Evolutionary conservation across 2,113 vertebrate genomes (phyloP), one percentile per base, ranked within the genome.

Genomic region (Prionailurus bengalensis): DNA sequence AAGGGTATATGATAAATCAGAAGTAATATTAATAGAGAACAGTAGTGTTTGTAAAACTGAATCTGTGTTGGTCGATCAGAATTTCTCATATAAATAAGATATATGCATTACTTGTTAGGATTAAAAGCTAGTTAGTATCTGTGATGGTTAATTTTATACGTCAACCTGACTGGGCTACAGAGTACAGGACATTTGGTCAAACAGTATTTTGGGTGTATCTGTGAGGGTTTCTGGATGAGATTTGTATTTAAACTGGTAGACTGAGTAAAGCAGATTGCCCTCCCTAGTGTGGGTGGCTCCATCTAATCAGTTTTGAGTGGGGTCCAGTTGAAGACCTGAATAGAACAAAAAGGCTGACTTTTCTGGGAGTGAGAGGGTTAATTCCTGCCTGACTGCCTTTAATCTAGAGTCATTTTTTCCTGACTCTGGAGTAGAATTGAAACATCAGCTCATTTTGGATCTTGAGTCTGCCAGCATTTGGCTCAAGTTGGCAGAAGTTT

Each of bases 31-130:
- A 36, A 53, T 61, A 48, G 58, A 31, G 89, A 87, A 31, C 61
- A 48, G 58, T 92, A 82, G 45, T 95, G 55, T 89, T 71, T 96
- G 19, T 91, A 73, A 96, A 93, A 90, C 55, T 73, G 25, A 94
- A 61, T 71, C 33, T 53, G 11, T 68, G 70, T 93, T 31, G 91
- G 8, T 86, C 23, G 65, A 61, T 88, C 42, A 90, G 53, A 95
- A 89, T 89, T 89, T 90, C 42, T 92, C 51, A 82, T 71, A 68
- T 55, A 65, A 94, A 51, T 86, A 94, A 90, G 33, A 73, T 83
- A 1, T 2, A 42, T 82, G 1, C 76, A 29, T 83, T 84, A 73
- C 45, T 79, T 93, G 70, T 39, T 85, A 89, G 53, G 25, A 90
- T 14, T 82, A 94, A 96, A 87, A 89, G 9, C 29, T 87, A 87